Percentiles rank a stretch among this genome's conserved stretches.
phyloP scores from a whole-genome alignment of 2,888 invertebrate species.

The Scelioninae gen. 2 region DNA sequence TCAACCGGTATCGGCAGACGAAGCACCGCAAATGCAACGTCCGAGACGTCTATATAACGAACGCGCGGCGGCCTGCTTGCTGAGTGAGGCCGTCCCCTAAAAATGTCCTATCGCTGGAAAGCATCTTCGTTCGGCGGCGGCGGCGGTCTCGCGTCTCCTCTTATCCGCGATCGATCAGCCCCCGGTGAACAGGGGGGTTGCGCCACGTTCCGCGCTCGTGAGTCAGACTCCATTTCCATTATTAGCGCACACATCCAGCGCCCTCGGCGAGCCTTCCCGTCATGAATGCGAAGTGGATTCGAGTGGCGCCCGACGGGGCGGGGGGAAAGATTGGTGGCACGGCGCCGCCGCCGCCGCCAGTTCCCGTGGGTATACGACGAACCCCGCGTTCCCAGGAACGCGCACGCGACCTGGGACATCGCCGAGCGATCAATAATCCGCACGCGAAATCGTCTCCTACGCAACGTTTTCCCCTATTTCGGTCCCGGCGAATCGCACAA shows the following conservation, averaged over 20 bases:
- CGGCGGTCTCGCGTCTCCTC: slow-evolving; percentile 36
- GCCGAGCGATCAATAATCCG: slow-evolving; percentile 70
- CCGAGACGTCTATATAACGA: too few species aligned
- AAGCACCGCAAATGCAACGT: too few species aligned
- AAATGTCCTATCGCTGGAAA: too few species aligned
- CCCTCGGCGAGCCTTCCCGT: slow-evolving; percentile 55
- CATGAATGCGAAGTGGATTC: slow-evolving; percentile 54
- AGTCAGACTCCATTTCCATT: slow-evolving; percentile 58
- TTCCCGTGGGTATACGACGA: slow-evolving; percentile 72
- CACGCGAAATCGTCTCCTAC: slow-evolving; percentile 62
- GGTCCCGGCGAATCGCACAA: too few species aligned
- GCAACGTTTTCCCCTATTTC: slow-evolving; percentile 37
- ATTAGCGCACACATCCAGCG: slow-evolving; percentile 54
- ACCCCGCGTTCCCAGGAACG: slow-evolving; percentile 72
- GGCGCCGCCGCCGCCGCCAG: too few species aligned
- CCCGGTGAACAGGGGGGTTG: slow-evolving; percentile 43
- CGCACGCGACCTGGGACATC: slow-evolving; percentile 71
- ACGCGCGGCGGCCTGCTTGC: too few species aligned
- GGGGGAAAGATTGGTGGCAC: slow-evolving; percentile 21
- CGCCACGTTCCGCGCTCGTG: slow-evolving; percentile 44
- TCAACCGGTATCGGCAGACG: too few species aligned
- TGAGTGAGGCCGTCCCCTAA: too few species aligned
- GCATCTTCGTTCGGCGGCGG: background rate
- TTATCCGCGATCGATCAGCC: slow-evolving; percentile 57
- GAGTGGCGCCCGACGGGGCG: slow-evolving; percentile 47